A percentile compares a stretch with the other conserved stretches of the same genome.
Evolutionary conservation across 2,797 vertebrate genomes (phyloP).

Genomic region (Sphenopsis melanotis): DNA sequence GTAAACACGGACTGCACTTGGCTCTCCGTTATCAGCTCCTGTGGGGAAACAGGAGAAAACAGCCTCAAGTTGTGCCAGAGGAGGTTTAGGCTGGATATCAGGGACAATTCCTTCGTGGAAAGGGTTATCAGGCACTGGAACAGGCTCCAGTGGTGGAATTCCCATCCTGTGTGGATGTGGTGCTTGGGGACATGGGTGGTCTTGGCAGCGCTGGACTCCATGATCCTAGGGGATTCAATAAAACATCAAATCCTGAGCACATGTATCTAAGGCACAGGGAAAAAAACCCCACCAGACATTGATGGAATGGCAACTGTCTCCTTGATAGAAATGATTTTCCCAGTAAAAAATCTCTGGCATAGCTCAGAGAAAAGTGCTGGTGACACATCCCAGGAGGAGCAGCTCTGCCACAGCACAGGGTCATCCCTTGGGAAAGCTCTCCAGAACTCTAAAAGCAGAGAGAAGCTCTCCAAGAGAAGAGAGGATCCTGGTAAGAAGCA

Average conservation of each 20-base stretch:
- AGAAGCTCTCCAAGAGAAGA: not conserved
- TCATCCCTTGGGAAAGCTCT: not conserved
- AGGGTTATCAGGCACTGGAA: not conserved
- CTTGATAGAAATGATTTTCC: not conserved
- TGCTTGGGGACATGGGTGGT: not conserved
- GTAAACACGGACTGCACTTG: conserved; percentile 94
- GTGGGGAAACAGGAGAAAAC: not conserved
- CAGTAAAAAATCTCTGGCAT: accelerated
- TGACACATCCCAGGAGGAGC: not conserved
- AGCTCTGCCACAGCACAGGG: not conserved
- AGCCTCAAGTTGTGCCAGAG: not conserved
- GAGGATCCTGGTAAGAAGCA: not conserved
- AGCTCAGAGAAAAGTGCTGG: not conserved
- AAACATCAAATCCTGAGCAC: not conserved
- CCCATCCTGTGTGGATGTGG: not conserved
- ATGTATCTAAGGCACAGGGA: not conserved
- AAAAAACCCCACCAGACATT: accelerated
- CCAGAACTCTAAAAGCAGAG: not conserved
- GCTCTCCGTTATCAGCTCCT: conserved; percentile 89
- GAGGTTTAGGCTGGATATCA: not conserved
- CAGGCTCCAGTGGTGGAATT: not conserved
- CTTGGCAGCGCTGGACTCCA: not conserved
- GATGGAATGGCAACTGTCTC: accelerated
- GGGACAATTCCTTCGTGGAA: not conserved
- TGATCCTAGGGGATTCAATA: not conserved